Base-by-base conservation (phyloP, 2,113 vertebrate genomes). In the Platycercus adscitus region DNA sequence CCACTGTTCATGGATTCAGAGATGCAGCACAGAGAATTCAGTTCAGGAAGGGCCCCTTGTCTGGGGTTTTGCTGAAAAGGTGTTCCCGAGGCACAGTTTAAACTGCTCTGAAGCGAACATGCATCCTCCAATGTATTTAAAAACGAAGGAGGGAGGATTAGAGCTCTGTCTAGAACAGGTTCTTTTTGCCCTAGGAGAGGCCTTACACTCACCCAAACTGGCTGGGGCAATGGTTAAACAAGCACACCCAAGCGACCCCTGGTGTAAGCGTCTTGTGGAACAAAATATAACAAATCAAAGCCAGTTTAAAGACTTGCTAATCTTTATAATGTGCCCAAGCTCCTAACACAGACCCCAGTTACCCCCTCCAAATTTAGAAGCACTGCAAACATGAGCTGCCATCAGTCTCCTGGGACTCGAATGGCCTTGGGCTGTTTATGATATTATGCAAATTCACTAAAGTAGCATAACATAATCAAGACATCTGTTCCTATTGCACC, bases 401-500 rank as follows among this genome's bases (percentile, higher is more conserved):
- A 82, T 89, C 60, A 95, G 81, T 69, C 75, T 79, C 49, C 29
- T 46, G 73, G 94, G 69, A 68, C 77, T 60, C 7, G 63, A 76
- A 93, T 2, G 19, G 79, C 91, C 71, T 72, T 66, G 55, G 31
- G 93, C 66, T 92, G 66, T 93, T 96, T 91, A 96, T 73, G 81
- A 76, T 79, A 89, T 92, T 95, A 97, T 95, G 96, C 80, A 91
- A 95, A 95, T 93, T 91, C 88, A 91, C 49, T 70, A 35, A 93
- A 86, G 44, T 78, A 96, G 81, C 81, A 95, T 7, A 82, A 66
- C 39, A 33, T 88, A 95, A 96, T 94, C 77, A 93, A 94, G 89
- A 92, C 89, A 96, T 93, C 79, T 94, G 91, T 72, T 96, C 85
- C 92, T 63, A 76, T 88, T 95, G 88, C 91, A 71, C 75, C 79